Percentiles rank a stretch among this genome's conserved stretches.
Evolutionary conservation across 2,888 invertebrate species (phyloP).

Genomic region (Argyra leucocephala): DNA sequence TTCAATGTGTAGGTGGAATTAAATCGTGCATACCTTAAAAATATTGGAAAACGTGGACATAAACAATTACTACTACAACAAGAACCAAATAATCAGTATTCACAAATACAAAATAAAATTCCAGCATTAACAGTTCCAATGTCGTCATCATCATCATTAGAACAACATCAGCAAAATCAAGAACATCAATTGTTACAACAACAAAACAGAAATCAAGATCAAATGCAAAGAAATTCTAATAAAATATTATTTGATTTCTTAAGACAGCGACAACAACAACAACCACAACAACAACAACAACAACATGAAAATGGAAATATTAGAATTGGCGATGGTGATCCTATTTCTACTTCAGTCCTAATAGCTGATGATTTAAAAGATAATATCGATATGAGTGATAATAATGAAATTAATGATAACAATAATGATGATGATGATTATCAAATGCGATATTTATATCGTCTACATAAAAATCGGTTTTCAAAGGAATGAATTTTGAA

Average conservation of each 20-base stretch:
- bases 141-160: constrained; percentile 17
- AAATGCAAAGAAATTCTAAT: constrained; percentile 21
- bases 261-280: constrained; percentile 13
- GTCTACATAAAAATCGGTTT: constrained; percentile 36
- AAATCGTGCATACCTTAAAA: constrained; percentile 64
- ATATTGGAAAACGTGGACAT: constrained; percentile 60
- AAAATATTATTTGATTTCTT: constrained; percentile 29
- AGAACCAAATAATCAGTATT: constrained; percentile 20
- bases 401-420: constrained; percentile 21
- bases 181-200: constrained; percentile 21
- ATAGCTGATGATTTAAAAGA: constrained; percentile 20
- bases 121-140: constrained; percentile 23
- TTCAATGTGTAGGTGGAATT: constrained; percentile 48
- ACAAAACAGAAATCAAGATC: background rate
- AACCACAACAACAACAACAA: constrained; percentile 11
- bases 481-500: constrained; percentile 24
- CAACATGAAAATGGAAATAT: constrained; percentile 1
- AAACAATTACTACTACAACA: constrained; percentile 22
- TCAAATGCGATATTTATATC: constrained; percentile 37
- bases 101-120: constrained; percentile 19
- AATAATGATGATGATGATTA: constrained; percentile 29
- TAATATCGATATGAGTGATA: constrained; percentile 22
- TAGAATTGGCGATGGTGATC: constrained; percentile 10
- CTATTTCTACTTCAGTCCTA: constrained; percentile 8
- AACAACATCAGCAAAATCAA: constrained; percentile 21